phyloP scores from a whole-genome alignment of 1,140 invertebrate genomes.

The Pachypeltis micranthus region DNA sequence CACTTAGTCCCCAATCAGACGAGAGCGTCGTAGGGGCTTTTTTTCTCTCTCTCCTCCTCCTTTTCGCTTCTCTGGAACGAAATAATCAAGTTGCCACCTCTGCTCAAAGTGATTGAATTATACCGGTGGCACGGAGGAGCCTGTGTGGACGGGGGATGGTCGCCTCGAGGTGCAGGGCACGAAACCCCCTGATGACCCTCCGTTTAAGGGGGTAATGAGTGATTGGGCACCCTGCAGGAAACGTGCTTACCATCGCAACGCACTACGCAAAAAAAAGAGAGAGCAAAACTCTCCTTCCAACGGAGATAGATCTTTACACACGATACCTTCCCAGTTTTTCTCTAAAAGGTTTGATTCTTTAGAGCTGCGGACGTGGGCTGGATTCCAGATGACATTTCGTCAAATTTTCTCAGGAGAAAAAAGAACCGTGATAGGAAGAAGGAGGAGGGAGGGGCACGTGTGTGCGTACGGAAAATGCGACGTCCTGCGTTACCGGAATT shows the following conservation, averaged over 20 bases:
- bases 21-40: neutral
- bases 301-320: neutral
- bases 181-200: too few species aligned
- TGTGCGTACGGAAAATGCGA: too few species aligned
- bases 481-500: too few species aligned
- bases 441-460: too few species aligned
- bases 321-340: neutral
- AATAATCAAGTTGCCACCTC: neutral
- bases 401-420: neutral
- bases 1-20: neutral
- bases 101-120: neutral
- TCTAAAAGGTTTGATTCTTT: neutral
- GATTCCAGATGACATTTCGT: neutral
- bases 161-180: too few species aligned
- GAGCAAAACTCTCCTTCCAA: too few species aligned
- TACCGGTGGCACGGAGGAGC: neutral
- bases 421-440: neutral
- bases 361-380: neutral
- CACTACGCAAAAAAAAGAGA: too few species aligned
- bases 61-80: too few species aligned
- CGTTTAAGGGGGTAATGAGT: neutral
- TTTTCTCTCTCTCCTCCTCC: neutral
- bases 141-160: too few species aligned
- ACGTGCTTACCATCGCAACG: neutral
- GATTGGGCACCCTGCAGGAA: neutral